Conservation (phyloP, 2,113 vertebrate genomes). For the Tragelaphus strepsiceros region DNA sequence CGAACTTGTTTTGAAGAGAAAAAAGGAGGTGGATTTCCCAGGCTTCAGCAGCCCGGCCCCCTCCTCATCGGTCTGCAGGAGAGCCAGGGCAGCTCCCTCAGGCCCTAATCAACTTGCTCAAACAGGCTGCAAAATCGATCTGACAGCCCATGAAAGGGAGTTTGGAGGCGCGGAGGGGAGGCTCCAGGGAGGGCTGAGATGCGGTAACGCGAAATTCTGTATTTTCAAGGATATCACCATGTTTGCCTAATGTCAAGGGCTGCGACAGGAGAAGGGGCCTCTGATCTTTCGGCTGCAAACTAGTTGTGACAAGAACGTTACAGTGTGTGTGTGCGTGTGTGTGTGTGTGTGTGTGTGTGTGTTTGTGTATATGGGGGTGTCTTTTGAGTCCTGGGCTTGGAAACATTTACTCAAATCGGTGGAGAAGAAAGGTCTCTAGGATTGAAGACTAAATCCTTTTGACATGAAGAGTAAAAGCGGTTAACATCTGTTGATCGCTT, state of each 20-base stretch:
- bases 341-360: background rate
- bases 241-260: slow-evolving; percentile 5
- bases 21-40: slow-evolving; percentile 59
- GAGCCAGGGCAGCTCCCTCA: slow-evolving; percentile 67
- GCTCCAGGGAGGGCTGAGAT: slow-evolving; percentile 26
- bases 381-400: background rate
- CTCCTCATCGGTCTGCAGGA: slow-evolving; percentile 69
- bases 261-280: background rate
- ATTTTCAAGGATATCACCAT: slow-evolving; percentile 46
- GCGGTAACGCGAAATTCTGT: background rate
- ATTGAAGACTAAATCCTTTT: background rate
- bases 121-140: slow-evolving; percentile 73
- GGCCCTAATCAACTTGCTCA: slow-evolving; percentile 73
- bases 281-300: background rate
- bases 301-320: background rate
- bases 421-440: background rate
- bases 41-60: slow-evolving; percentile 59
- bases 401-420: background rate
- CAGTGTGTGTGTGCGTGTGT: background rate
- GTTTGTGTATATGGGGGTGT: background rate
- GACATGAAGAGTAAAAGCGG: background rate
- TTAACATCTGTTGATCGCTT: background rate
- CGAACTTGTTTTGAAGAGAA: slow-evolving; percentile 60
- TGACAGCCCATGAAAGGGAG: slow-evolving; percentile 64
- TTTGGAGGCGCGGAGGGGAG: slow-evolving; percentile 30